These are phyloP conservation scores for Gavialis gangeticus DNA, from an alignment of 2,113 vertebrate genomes.

Conservation along the genomic window DNA sequence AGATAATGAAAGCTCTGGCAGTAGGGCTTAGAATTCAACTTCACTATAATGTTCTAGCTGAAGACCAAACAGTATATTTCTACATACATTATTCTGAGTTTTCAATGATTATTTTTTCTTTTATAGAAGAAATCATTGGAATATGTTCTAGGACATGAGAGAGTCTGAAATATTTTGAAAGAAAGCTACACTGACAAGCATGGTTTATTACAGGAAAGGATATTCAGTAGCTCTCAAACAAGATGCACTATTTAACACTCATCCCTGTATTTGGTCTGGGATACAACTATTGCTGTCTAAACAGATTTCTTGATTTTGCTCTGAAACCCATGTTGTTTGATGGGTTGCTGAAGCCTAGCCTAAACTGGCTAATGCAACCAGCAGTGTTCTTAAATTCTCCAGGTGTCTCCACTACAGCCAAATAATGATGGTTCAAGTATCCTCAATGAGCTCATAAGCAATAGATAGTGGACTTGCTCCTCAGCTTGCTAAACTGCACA, in stretches of 20 bases:
- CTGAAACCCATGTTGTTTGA: rapidly evolving
- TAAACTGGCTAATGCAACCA: not conserved
- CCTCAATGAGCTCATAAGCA: not conserved
- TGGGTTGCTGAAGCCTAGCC: not conserved
- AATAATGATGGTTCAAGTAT: not conserved
- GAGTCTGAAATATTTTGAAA: not conserved
- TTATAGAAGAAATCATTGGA: not conserved
- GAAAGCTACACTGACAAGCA: not conserved
- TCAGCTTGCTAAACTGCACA: not conserved
- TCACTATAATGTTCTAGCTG: not conserved
- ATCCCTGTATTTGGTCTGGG: rapidly evolving
- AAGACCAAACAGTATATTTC: not conserved
- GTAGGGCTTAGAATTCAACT: not conserved
- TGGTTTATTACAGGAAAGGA: not conserved
- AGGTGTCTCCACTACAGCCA: not conserved
- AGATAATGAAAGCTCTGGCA: too few relatives aligned
- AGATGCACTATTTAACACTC: not conserved
- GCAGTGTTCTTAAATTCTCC: not conserved
- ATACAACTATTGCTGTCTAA: not conserved
- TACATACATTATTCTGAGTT: not conserved
- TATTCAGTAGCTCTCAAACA: not conserved
- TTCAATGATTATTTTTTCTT: not conserved
- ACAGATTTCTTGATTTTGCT: not conserved
- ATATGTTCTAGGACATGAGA: not conserved
- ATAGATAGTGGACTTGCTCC: not conserved